These are phyloP conservation scores for Andrena flavipes DNA, from an alignment of 2,888 invertebrate species.

Conservation along the genomic window DNA sequence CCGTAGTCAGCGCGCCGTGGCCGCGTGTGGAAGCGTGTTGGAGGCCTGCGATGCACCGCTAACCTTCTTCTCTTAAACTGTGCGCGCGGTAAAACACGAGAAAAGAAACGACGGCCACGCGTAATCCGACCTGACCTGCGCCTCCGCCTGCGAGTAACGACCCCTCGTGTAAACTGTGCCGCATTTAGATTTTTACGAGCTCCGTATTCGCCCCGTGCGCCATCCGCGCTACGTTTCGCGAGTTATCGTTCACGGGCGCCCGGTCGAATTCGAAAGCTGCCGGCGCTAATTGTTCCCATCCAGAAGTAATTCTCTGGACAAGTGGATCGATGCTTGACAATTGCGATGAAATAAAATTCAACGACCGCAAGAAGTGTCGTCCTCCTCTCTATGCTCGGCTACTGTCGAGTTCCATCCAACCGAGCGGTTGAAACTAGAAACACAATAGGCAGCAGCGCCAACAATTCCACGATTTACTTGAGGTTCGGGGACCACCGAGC, in stretches of 20 bases:
- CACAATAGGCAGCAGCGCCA: too few species aligned
- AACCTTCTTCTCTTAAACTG: slow-evolving; percentile 73
- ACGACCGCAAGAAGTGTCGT: too few species aligned
- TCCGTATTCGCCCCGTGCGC: not conserved
- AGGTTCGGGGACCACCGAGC: too few species aligned
- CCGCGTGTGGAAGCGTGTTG: slow-evolving; percentile 50
- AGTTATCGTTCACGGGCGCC: slow-evolving; percentile 18
- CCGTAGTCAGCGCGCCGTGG: slow-evolving; percentile 47
- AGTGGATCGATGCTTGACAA: too few species aligned
- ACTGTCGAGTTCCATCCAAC: too few species aligned
- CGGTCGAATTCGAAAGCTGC: slow-evolving; percentile 22
- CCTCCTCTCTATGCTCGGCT: too few species aligned
- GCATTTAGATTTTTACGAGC: slow-evolving; percentile 55
- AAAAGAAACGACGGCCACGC: slow-evolving; percentile 46
- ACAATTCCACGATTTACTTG: too few species aligned
- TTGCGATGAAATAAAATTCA: too few species aligned
- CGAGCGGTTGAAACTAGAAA: too few species aligned
- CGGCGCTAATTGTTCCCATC: slow-evolving; percentile 8
- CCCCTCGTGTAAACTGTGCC: slow-evolving; percentile 26
- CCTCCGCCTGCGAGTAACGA: slow-evolving; percentile 39
- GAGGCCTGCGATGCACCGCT: slow-evolving; percentile 56
- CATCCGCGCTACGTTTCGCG: slow-evolving; percentile 16
- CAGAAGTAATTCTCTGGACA: not conserved
- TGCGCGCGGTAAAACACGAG: slow-evolving; percentile 34
- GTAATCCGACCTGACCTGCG: slow-evolving; percentile 63